Evolutionary conservation across 1,140 invertebrate genomes (phyloP).

Genomic region (Steinernema khuongi): DNA sequence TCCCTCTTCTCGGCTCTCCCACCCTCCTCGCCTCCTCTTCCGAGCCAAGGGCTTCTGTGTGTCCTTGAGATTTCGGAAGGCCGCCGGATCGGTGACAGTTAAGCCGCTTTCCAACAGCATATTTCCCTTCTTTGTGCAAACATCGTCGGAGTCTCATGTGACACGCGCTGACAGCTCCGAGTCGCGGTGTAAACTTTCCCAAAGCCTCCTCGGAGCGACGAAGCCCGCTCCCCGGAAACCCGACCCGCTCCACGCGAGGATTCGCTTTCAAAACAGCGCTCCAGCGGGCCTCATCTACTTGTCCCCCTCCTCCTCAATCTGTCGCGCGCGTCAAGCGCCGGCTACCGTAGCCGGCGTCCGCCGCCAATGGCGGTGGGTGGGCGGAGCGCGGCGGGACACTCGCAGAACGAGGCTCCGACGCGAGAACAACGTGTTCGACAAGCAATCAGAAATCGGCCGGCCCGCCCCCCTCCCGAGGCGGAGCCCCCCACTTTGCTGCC

Average conservation of each 20-base stretch:
- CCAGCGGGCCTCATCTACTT: neutral
- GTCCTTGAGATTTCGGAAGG: neutral
- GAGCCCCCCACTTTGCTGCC: slow-evolving; percentile 9
- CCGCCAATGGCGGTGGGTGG: neutral
- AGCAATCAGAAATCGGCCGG: slow-evolving; percentile 9
- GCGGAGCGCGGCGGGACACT: slow-evolving; percentile 6
- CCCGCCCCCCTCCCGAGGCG: slow-evolving; percentile 1
- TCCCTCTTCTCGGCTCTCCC: too few relatives aligned
- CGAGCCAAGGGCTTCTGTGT: neutral
- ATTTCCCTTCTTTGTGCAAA: slow-evolving; percentile 12
- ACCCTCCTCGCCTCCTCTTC: neutral
- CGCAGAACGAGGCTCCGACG: slow-evolving; percentile 2
- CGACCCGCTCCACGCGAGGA: neutral
- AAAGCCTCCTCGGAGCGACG: neutral
- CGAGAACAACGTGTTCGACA: slow-evolving; percentile 16
- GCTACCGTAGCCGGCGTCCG: neutral
- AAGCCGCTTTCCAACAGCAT: slow-evolving; percentile 10
- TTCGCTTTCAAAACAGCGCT: slow-evolving; percentile 3
- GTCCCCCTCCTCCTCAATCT: neutral
- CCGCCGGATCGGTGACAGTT: slow-evolving; percentile 3
- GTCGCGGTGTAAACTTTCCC: slow-evolving; percentile 9
- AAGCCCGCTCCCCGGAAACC: neutral
- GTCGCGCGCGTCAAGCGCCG: neutral
- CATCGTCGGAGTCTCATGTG: slow-evolving; percentile 3
- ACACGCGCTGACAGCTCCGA: slow-evolving; percentile 8